Conservation (phyloP, 2,888 invertebrate species). For the Microplitis manilae region DNA sequence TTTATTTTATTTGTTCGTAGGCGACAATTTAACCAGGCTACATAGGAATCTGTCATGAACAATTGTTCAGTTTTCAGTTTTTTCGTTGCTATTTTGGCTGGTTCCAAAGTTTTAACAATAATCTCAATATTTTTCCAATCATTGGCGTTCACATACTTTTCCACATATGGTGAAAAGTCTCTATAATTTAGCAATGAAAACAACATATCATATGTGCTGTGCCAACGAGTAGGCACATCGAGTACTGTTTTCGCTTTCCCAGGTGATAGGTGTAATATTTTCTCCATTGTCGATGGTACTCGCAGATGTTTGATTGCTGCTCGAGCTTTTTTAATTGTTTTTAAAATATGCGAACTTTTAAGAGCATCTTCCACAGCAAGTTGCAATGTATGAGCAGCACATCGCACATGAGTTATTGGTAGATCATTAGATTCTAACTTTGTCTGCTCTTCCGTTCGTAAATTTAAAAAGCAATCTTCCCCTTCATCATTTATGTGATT, state of each 20-base stretch:
- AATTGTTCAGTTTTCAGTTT: not conserved
- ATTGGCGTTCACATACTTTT: not conserved
- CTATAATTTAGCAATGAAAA: conserved; percentile 9
- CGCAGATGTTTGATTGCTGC: not conserved
- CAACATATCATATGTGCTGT: conserved; percentile 18
- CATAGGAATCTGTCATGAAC: conserved; percentile 1
- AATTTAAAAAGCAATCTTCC: too few species aligned
- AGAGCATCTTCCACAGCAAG: conserved; percentile 13
- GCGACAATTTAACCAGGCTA: not conserved
- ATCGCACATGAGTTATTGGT: not conserved
- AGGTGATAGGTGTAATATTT: not conserved
- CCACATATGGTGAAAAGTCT: not conserved
- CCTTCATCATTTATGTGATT: not conserved
- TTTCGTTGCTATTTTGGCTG: not conserved
- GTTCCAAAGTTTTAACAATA: conserved; percentile 6
- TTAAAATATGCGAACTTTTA: not conserved
- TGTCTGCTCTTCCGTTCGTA: too few species aligned
- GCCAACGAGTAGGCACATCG: conserved; percentile 21
- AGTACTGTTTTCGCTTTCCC: not conserved
- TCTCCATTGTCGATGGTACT: not conserved
- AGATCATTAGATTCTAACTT: too few species aligned
- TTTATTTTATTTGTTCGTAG: not conserved
- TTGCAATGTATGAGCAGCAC: conserved; percentile 26
- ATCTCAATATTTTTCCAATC: conserved; percentile 9
- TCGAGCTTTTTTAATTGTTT: conserved; percentile 1